A percentile compares a stretch with the other conserved stretches of the same genome.
Conservation (phyloP, 2,888 invertebrate genomes). For the Globia sparganii region DNA sequence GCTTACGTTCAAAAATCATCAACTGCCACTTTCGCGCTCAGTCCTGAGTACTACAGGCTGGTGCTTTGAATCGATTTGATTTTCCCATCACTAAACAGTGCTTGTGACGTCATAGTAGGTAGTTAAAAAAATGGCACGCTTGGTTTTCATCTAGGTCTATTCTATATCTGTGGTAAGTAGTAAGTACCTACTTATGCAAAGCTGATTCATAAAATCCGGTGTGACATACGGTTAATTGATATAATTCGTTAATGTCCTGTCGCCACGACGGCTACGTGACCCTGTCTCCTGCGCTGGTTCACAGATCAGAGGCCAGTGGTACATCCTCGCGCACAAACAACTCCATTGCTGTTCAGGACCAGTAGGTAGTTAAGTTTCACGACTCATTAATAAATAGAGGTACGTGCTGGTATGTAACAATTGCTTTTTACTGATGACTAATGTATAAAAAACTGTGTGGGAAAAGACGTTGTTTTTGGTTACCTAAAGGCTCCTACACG, state of each 20-base stretch:
- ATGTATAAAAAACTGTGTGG: constrained; percentile 23
- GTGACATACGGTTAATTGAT: constrained; percentile 75
- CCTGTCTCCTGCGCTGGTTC: constrained; percentile 74
- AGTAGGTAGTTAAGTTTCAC: constrained; percentile 55
- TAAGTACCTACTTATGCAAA: constrained; percentile 25
- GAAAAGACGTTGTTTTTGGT: neutral
- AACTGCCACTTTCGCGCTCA: too few relatives aligned
- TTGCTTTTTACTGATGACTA: constrained; percentile 46
- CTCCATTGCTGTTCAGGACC: constrained; percentile 65
- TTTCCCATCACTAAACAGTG: too few relatives aligned
- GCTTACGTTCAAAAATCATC: too few relatives aligned
- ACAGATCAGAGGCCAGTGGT: constrained; percentile 79
- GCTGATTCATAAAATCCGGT: constrained; percentile 65
- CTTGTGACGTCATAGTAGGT: too few relatives aligned
- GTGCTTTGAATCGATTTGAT: too few relatives aligned
- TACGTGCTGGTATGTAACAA: constrained; percentile 11
- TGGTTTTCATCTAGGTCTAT: too few relatives aligned
- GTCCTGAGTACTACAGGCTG: too few relatives aligned
- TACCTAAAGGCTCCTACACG: neutral
- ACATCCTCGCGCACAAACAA: constrained; percentile 82
- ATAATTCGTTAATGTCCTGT: constrained; percentile 79
- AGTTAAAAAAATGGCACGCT: too few relatives aligned
- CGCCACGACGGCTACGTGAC: constrained; percentile 70
- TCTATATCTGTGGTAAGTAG: too few relatives aligned
- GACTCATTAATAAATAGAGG: constrained; percentile 40